A percentile compares a stretch with the other conserved stretches of the same genome.
Evolutionary conservation across 2,113 vertebrate genomes (phyloP).

Genomic region (Orthonyx spaldingii): DNA sequence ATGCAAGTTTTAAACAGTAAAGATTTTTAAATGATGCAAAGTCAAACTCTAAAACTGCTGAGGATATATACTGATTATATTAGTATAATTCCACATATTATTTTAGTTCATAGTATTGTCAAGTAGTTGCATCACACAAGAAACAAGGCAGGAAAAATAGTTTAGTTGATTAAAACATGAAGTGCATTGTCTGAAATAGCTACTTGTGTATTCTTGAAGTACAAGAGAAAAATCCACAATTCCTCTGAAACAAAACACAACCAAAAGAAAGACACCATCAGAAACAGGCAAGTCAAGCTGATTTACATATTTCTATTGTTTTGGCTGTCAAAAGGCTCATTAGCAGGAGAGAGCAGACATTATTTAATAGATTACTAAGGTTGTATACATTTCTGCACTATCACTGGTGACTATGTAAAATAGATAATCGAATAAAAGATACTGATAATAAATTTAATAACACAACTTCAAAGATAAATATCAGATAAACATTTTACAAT

Average conservation of each 20-base stretch:
- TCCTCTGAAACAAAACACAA: slow-evolving; percentile 56
- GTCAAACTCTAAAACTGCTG: background rate
- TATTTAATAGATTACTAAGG: background rate
- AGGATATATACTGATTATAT: background rate
- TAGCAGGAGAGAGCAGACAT: background rate
- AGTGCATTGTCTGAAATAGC: background rate
- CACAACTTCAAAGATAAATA: background rate
- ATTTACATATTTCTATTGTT: background rate
- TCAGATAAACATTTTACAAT: background rate
- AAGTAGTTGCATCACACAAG: background rate
- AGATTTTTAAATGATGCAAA: background rate
- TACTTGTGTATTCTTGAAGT: slow-evolving; percentile 55
- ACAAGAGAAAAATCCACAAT: slow-evolving; percentile 59
- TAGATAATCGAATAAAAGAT: background rate
- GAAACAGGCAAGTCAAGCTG: background rate
- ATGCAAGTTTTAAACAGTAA: background rate
- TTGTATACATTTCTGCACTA: background rate
- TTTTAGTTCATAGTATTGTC: background rate
- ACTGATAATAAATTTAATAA: background rate
- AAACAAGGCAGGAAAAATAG: background rate
- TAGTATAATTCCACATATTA: background rate
- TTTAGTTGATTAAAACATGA: slow-evolving; percentile 31
- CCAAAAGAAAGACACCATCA: background rate
- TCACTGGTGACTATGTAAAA: background rate
- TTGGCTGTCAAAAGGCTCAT: background rate